These are phyloP conservation scores for Rhagonycha fulva DNA, from an alignment of 2,888 invertebrate genomes.

Conservation along the genomic window DNA sequence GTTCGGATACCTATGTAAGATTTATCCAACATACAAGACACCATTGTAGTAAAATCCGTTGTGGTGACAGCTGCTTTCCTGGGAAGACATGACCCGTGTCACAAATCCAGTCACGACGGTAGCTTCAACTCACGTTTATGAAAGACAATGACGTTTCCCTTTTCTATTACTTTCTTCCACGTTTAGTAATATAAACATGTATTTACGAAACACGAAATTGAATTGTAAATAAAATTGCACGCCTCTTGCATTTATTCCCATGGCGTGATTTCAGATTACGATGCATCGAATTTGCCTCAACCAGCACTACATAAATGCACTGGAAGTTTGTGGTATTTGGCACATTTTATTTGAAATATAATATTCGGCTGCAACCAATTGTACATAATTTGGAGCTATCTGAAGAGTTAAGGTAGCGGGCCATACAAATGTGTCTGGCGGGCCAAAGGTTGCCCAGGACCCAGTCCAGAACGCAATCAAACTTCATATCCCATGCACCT, in stretches of 20 bases:
- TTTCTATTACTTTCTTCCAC: conserved; percentile 7
- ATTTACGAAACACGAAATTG: background rate
- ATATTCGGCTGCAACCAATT: no score
- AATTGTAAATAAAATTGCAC: background rate
- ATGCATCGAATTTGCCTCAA: background rate
- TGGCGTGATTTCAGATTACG: background rate
- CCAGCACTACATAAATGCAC: background rate
- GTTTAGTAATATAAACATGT: background rate
- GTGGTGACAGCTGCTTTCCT: conserved; percentile 39
- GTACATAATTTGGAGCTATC: no score
- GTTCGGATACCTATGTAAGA: conserved; percentile 11
- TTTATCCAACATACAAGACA: conserved; percentile 17
- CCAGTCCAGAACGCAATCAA: no score
- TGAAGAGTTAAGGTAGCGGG: no score
- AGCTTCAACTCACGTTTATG: conserved; percentile 21
- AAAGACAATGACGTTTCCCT: conserved; percentile 12
- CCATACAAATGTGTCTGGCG: no score
- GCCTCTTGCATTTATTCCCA: background rate
- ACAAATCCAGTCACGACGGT: conserved; percentile 29
- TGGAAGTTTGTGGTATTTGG: no score
- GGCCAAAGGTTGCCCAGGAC: no score
- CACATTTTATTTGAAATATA: no score
- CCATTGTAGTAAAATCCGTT: conserved; percentile 33
- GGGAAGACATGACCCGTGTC: conserved; percentile 34
- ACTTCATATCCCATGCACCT: no score